Percentiles rank a stretch among this genome's conserved stretches.
Evolutionary conservation across 2,113 vertebrate genomes (phyloP).

Genomic region (Trichomycterus rosablanca): DNA sequence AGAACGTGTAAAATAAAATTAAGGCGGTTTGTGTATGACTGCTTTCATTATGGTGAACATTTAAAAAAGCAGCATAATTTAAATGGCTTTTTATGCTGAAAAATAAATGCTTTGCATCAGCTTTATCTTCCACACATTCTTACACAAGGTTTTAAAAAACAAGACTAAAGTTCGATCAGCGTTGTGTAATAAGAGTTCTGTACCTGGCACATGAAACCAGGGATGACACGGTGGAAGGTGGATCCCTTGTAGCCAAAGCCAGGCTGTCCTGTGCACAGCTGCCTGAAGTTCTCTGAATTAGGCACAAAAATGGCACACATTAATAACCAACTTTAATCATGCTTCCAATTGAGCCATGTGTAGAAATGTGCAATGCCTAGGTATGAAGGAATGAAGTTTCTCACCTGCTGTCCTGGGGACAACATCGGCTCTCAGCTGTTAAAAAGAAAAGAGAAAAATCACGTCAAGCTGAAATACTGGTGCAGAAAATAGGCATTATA

Average conservation of each 20-base stretch:
- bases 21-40: too few relatives aligned
- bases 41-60: too few relatives aligned
- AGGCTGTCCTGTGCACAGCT: conserved; percentile 80
- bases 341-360: too few relatives aligned
- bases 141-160: neutral
- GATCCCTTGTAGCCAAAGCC: conserved; percentile 90
- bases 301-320: neutral
- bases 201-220: conserved; percentile 94
- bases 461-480: neutral
- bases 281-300: conserved; percentile 81
- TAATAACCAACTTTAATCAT: too few relatives aligned
- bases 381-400: conserved; percentile 37
- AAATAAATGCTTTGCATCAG: neutral
- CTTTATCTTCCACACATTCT: neutral
- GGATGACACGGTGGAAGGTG: conserved; percentile 88
- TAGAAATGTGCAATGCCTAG: too few relatives aligned
- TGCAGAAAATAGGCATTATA: too few relatives aligned
- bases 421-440: conserved; percentile 73
- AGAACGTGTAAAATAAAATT: too few relatives aligned
- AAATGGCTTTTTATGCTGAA: too few relatives aligned
- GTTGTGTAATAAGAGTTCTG: neutral
- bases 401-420: conserved; percentile 87
- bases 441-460: conserved; percentile 37
- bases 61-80: too few relatives aligned
- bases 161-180: neutral